These are phyloP conservation scores for Apamea monoglypha DNA, from an alignment of 2,888 invertebrate species.

Conservation along the genomic window DNA sequence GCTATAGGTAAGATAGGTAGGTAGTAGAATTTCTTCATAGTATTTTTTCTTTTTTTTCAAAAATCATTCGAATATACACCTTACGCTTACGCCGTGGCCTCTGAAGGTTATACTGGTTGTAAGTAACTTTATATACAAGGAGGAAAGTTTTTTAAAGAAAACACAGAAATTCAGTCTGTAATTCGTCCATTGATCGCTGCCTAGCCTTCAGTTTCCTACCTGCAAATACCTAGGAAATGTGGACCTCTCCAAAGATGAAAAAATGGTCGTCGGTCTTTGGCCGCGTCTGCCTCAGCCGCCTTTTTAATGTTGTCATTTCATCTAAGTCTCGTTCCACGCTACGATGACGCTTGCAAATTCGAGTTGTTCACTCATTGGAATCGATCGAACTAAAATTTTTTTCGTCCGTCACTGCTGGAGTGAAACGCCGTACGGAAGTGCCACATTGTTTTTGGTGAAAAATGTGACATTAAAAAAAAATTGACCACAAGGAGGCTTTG, in stretches of 20 bases:
- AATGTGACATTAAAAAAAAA: background rate
- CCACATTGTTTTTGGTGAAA: background rate
- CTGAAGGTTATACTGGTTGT: no score
- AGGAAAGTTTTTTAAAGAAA: no score
- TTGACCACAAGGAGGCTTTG: background rate
- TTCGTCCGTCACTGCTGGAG: background rate
- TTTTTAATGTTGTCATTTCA: background rate
- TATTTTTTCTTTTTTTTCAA: no score
- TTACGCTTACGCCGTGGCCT: no score
- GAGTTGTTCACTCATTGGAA: slow-evolving; percentile 4
- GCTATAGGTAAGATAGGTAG: no score
- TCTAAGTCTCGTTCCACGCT: background rate
- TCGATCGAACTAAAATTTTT: background rate
- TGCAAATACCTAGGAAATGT: background rate
- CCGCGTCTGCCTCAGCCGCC: background rate
- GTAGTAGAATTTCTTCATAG: no score
- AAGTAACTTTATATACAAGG: no score
- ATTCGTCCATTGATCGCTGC: background rate
- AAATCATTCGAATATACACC: no score
- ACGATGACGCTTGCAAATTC: background rate
- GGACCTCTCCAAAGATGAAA: background rate
- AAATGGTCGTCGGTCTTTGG: background rate
- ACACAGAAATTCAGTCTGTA: background rate
- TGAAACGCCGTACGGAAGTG: background rate
- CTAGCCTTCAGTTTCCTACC: background rate